Percentiles rank a stretch among this genome's conserved stretches.
Conservation (phyloP, 2,888 invertebrate species). For the Salpingus planirostris region DNA sequence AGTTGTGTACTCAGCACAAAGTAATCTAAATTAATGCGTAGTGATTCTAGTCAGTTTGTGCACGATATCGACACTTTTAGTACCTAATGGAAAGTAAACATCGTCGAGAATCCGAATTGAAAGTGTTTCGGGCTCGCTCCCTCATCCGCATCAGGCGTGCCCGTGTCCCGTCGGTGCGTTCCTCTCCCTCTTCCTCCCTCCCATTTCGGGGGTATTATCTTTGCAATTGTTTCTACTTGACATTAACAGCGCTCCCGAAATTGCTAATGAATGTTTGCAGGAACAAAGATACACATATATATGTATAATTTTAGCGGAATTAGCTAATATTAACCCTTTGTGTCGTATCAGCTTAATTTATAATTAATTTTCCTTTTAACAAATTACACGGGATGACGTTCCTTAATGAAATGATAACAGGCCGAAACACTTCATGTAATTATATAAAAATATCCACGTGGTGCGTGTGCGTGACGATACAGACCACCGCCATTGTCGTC, state of each 20-base stretch:
- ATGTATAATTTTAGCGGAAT: slow-evolving; percentile 26
- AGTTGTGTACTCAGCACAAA: slow-evolving; percentile 30
- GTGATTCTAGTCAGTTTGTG: slow-evolving; percentile 35
- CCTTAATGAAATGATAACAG: slow-evolving; percentile 27
- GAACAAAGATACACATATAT: slow-evolving; percentile 31
- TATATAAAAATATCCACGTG: slow-evolving; percentile 25
- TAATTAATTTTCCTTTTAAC: slow-evolving; percentile 30
- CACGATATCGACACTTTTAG: slow-evolving; percentile 39
- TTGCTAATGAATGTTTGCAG: slow-evolving; percentile 33
- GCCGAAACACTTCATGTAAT: slow-evolving; percentile 26
- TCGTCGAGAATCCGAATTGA: slow-evolving; percentile 35
- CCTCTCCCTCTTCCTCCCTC: slow-evolving; percentile 13
- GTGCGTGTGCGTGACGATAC: background rate
- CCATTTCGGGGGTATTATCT: slow-evolving; percentile 26
- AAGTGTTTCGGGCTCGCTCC: slow-evolving; percentile 30
- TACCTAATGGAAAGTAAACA: slow-evolving; percentile 41
- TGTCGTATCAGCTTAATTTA: slow-evolving; percentile 25
- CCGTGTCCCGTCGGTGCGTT: slow-evolving; percentile 10
- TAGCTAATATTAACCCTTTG: slow-evolving; percentile 27
- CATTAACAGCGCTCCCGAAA: slow-evolving; percentile 28
- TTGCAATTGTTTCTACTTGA: slow-evolving; percentile 31
- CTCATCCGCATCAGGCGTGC: slow-evolving; percentile 17
- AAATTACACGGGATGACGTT: slow-evolving; percentile 25
- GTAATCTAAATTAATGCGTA: slow-evolving; percentile 38
- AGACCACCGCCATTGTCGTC: background rate